Conservation (phyloP, 2,888 invertebrate genomes). For the Protodeltote pygarga region DNA sequence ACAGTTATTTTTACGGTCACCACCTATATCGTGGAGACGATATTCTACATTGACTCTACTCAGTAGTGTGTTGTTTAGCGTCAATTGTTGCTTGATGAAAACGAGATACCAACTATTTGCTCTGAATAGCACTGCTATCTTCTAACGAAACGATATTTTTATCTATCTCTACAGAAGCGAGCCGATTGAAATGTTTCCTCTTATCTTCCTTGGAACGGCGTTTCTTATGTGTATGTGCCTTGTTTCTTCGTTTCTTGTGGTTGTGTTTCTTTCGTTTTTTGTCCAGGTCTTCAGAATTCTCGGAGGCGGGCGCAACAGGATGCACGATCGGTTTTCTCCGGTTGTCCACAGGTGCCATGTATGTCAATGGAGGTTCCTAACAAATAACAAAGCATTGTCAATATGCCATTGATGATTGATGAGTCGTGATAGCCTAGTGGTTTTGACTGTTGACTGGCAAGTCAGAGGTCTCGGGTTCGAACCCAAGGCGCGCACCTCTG, state of each 20-base stretch:
- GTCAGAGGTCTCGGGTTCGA: too few relatives aligned
- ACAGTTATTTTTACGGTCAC: too few relatives aligned
- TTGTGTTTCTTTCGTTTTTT: constrained; percentile 65
- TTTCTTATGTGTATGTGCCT: constrained; percentile 62
- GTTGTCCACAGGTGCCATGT: constrained; percentile 76
- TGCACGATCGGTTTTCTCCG: constrained; percentile 48
- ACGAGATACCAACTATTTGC: too few relatives aligned
- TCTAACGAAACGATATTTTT: constrained; percentile 68
- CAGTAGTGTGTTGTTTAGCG: neutral
- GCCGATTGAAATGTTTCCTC: constrained; percentile 58
- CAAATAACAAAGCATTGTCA: neutral
- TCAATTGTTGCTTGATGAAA: too few relatives aligned
- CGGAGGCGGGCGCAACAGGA: constrained; percentile 25
- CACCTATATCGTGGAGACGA: too few relatives aligned
- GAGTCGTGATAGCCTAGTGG: too few relatives aligned
- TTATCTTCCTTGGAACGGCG: constrained; percentile 65
- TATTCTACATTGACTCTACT: too few relatives aligned
- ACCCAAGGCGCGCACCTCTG: too few relatives aligned
- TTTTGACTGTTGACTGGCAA: too few relatives aligned
- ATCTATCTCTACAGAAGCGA: constrained; percentile 64
- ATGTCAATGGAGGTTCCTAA: constrained; percentile 69
- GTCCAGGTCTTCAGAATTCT: constrained; percentile 47
- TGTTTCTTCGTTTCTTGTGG: constrained; percentile 60
- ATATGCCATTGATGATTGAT: neutral
- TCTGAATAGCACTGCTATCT: constrained; percentile 60